Evolutionary conservation across 2,797 vertebrate genomes (phyloP).

Genomic region (Acrocephalus scirpaceus): DNA sequence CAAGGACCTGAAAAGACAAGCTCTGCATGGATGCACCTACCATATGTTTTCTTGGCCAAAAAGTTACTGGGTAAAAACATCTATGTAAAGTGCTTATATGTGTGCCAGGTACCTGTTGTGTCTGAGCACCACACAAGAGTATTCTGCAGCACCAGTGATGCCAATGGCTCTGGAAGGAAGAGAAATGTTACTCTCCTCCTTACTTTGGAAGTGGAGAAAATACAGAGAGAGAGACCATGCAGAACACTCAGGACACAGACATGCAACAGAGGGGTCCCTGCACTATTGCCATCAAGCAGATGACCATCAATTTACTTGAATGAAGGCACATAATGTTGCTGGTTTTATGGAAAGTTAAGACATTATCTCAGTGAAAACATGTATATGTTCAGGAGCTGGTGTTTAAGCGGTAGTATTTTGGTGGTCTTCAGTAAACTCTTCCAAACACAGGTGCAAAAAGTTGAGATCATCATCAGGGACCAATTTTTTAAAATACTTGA

Average conservation of each 20-base stretch:
- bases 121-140: neutral
- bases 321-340: neutral
- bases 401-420: neutral
- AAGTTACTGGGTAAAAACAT: neutral
- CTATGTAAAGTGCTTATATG: neutral
- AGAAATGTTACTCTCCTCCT: neutral
- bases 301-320: neutral
- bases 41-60: neutral
- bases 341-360: neutral
- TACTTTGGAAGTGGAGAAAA: neutral
- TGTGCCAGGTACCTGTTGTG: neutral
- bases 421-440: neutral
- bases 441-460: neutral
- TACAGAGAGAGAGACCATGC: neutral
- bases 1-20: neutral
- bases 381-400: neutral
- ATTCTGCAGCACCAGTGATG: neutral
- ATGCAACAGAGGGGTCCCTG: neutral
- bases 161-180: neutral
- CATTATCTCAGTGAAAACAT: neutral
- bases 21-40: neutral
- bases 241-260: neutral
- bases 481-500: neutral
- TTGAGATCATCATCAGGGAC: neutral
- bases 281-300: neutral